These are phyloP conservation scores for Oedothorax gibbosus DNA, from an alignment of 1,140 invertebrate species.

Conservation along the genomic window DNA sequence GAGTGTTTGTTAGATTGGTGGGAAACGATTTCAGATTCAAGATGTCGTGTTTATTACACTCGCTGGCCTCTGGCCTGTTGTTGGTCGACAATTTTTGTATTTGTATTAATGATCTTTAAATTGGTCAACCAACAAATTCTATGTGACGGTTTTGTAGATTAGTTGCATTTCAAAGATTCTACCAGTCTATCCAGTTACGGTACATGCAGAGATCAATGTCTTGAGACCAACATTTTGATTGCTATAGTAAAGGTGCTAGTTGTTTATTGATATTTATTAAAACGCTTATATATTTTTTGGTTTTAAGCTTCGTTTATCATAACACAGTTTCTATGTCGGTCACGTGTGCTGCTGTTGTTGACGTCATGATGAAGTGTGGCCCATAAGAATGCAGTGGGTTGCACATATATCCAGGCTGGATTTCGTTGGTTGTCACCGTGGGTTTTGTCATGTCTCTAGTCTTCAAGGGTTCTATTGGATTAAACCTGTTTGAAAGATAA, in stretches of 20 bases:
- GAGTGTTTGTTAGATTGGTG: too few relatives aligned
- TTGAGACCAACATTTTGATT: background rate
- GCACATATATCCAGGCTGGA: constrained; percentile 13
- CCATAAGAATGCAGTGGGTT: constrained; percentile 50
- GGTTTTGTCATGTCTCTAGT: constrained; percentile 48
- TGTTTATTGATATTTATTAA: background rate
- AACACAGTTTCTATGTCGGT: constrained; percentile 59
- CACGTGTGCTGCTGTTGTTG: constrained; percentile 34
- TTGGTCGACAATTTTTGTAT: too few relatives aligned
- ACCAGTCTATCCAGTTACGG: background rate
- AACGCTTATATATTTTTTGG: background rate
- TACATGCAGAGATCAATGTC: background rate
- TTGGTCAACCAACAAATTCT: too few relatives aligned
- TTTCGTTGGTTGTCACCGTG: constrained; percentile 30
- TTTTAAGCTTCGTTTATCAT: constrained; percentile 41
- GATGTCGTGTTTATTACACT: too few relatives aligned
- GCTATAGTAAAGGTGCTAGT: background rate
- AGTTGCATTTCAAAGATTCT: background rate
- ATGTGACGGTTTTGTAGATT: background rate
- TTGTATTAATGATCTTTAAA: too few relatives aligned
- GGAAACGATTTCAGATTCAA: too few relatives aligned
- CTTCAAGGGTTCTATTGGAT: constrained; percentile 16
- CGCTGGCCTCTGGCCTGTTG: too few relatives aligned
- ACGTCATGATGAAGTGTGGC: constrained; percentile 56
- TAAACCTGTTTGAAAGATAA: constrained; percentile 2